Evolutionary conservation across 2,797 vertebrate genomes (phyloP).

Genomic region (Xiphorhynchus erythropygius): DNA sequence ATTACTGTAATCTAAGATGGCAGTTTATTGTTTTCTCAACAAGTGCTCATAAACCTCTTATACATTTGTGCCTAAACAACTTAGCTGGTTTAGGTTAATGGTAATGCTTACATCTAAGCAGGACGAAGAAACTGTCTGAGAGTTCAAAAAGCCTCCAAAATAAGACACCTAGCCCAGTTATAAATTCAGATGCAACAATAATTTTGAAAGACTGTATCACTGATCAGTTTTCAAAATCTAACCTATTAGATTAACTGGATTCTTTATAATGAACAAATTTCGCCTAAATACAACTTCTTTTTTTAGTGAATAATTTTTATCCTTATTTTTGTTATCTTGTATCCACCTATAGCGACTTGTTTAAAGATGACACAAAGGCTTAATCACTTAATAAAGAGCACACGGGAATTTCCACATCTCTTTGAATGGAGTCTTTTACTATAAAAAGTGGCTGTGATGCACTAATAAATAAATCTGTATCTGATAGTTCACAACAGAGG

Average conservation of each 20-base stretch:
- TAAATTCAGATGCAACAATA: neutral
- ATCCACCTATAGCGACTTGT: neutral
- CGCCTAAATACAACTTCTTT: rapidly evolving
- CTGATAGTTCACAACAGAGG: neutral
- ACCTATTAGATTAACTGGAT: neutral
- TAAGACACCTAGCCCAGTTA: neutral
- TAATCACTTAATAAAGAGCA: neutral
- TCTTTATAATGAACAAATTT: neutral
- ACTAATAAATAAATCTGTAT: neutral
- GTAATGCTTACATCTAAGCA: neutral
- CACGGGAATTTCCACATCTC: neutral
- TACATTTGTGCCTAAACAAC: neutral
- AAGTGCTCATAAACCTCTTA: neutral
- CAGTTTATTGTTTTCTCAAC: neutral
- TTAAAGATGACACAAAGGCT: neutral
- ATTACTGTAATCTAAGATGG: neutral
- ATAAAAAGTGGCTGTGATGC: neutral
- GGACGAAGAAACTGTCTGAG: neutral
- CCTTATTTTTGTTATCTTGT: neutral
- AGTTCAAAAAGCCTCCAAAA: neutral
- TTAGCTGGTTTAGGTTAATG: neutral
- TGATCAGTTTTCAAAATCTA: neutral
- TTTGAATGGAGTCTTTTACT: neutral
- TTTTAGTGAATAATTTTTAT: neutral
- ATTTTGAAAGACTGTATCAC: neutral